Evolutionary conservation across 2,888 invertebrate genomes (phyloP).

Genomic region (Ennomos quercinarius): DNA sequence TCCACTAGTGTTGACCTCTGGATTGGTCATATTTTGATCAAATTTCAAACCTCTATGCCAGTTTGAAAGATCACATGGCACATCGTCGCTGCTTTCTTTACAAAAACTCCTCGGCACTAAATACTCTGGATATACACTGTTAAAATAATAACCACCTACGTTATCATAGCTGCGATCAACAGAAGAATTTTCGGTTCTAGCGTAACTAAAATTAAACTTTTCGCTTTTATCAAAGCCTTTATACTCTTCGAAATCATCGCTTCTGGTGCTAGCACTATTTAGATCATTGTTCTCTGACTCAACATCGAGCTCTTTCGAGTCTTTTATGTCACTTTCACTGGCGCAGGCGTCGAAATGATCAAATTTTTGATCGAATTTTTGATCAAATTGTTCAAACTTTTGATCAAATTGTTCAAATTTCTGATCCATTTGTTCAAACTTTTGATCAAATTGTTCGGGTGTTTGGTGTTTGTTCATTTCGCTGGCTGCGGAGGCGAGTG

Average conservation of each 20-base stretch:
- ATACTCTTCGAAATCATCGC: conserved; percentile 41
- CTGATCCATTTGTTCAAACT: conserved; percentile 27
- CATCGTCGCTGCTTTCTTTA: conserved; percentile 61
- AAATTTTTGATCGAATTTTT: conserved; percentile 30
- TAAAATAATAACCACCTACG: conserved; percentile 36
- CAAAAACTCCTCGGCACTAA: conserved; percentile 47
- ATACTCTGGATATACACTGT: conserved; percentile 51
- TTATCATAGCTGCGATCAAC: conserved; percentile 38
- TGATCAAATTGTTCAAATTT: conserved; percentile 27
- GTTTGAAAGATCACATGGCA: conserved; percentile 75
- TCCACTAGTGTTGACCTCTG: conserved; percentile 52
- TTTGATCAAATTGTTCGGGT: conserved; percentile 25
- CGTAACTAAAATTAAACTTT: conserved; percentile 35
- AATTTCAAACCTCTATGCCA: conserved; percentile 63
- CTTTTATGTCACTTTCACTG: conserved; percentile 47
- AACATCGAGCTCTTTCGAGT: conserved; percentile 41
- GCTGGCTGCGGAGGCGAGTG: conserved; percentile 55
- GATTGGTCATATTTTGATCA: conserved; percentile 41
- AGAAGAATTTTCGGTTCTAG: conserved; percentile 26
- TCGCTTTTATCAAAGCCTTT: conserved; percentile 37
- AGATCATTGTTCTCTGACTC: conserved; percentile 43
- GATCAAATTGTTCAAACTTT: conserved; percentile 15
- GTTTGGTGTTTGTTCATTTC: conserved; percentile 30
- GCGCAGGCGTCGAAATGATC: conserved; percentile 41
- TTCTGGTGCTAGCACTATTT: conserved; percentile 44